phyloP scores from a whole-genome alignment of 2,888 invertebrate genomes.

The Drosophila engyochracea region DNA sequence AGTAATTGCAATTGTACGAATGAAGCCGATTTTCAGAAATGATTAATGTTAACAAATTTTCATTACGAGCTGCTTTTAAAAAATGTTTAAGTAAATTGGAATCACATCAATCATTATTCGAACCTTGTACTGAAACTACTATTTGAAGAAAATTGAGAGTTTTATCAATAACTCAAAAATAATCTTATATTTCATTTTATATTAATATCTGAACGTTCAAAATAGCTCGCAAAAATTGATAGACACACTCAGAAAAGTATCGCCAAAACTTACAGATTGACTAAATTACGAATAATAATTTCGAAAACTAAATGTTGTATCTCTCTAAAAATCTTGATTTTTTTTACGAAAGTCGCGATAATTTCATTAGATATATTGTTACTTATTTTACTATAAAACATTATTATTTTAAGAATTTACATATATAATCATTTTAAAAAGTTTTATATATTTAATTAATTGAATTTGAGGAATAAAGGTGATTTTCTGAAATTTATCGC shows the following conservation, averaged over 20 bases:
- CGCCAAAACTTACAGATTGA: not conserved
- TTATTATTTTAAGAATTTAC: not conserved
- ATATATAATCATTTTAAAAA: not conserved
- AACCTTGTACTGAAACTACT: not conserved
- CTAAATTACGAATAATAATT: not conserved
- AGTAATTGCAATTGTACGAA: not conserved
- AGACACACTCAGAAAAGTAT: not conserved
- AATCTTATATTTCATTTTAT: not conserved
- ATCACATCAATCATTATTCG: not conserved
- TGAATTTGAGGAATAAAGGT: not conserved
- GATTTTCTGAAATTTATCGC: not conserved
- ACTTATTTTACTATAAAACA: not conserved
- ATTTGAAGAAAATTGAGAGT: not conserved
- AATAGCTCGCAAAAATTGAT: not conserved
- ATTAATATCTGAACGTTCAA: not conserved
- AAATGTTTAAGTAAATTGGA: not conserved
- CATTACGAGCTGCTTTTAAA: too few species aligned
- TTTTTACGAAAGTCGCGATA: too few species aligned
- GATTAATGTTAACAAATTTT: not conserved
- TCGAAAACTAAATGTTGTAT: not conserved
- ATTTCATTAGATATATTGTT: not conserved
- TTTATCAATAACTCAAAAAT: not conserved
- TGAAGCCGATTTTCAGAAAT: not conserved
- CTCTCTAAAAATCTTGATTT: not conserved
- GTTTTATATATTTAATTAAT: not conserved